These are phyloP conservation scores for Euleptes europaea DNA, from an alignment of 2,113 vertebrate genomes.

Conservation along the genomic window DNA sequence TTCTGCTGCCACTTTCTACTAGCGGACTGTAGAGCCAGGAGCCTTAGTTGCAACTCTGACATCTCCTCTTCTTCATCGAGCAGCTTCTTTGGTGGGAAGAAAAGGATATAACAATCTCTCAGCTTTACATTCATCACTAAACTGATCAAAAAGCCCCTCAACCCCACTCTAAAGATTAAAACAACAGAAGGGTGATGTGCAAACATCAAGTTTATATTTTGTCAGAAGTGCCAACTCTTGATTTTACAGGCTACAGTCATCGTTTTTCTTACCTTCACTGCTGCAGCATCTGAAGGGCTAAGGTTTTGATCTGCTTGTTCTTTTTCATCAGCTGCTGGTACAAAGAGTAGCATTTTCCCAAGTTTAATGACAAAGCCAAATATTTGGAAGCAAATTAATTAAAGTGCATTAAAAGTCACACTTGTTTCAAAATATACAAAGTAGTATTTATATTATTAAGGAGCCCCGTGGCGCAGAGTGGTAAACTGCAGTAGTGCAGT, in stretches of 20 bases:
- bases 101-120: slow-evolving; percentile 30
- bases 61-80: slow-evolving; percentile 93
- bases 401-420: neutral
- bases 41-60: slow-evolving; percentile 94
- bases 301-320: slow-evolving; percentile 73
- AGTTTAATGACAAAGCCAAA: slow-evolving; percentile 10
- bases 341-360: slow-evolving; percentile 43
- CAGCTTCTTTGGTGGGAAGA: slow-evolving; percentile 69
- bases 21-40: slow-evolving; percentile 95
- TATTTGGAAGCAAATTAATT: neutral
- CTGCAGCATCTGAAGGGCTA: slow-evolving; percentile 68
- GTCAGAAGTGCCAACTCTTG: neutral
- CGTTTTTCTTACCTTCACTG: slow-evolving; percentile 73
- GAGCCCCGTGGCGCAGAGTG: too few species aligned
- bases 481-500: too few species aligned
- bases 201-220: neutral
- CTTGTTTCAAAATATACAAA: neutral
- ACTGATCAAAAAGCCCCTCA: neutral
- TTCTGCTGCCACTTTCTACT: slow-evolving; percentile 99
- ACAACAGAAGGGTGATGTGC: neutral
- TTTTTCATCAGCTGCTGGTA: slow-evolving; percentile 75
- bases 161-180: neutral
- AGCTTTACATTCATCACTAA: neutral
- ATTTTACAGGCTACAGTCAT: neutral
- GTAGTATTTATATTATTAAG: too few species aligned